These are phyloP conservation scores for Scaptomyza graminum DNA, from an alignment of 1,140 invertebrate species.

Conservation along the genomic window DNA sequence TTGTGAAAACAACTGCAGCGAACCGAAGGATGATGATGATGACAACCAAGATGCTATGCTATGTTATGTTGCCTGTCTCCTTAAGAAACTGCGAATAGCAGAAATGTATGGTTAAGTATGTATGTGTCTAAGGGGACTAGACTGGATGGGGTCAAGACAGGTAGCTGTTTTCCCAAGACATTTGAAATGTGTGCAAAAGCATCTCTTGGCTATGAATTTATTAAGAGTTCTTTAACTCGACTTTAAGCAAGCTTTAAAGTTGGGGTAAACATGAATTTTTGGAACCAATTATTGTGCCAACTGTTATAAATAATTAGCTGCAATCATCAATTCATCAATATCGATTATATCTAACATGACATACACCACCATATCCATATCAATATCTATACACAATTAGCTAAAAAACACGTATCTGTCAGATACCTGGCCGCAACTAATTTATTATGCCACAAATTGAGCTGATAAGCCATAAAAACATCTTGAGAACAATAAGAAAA, in stretches of 20 bases:
- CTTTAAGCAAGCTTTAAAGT: not conserved
- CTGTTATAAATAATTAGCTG: not conserved
- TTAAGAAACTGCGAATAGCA: conserved; percentile 36
- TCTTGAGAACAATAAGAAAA: conserved; percentile 12
- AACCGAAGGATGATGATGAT: conserved; percentile 44
- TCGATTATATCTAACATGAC: conserved; percentile 28
- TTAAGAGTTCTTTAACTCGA: not conserved
- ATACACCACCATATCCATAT: not conserved
- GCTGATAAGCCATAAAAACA: conserved; percentile 64
- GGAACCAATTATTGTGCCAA: too few relatives aligned
- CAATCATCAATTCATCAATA: conserved; percentile 1
- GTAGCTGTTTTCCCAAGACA: not conserved
- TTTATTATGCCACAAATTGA: conserved; percentile 58
- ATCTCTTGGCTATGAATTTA: not conserved
- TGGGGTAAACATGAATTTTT: too few relatives aligned
- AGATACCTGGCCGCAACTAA: conserved; percentile 37
- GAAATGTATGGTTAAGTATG: not conserved
- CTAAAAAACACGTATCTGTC: conserved; percentile 54
- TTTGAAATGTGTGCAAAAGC: not conserved
- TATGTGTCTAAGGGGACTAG: not conserved
- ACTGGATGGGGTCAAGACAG: not conserved
- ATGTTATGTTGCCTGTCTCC: not conserved
- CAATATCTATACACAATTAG: conserved; percentile 20
- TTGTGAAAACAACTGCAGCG: conserved; percentile 71
- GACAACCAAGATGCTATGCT: conserved; percentile 20